A percentile compares a stretch with the other conserved stretches of the same genome.
phyloP scores from a whole-genome alignment of 2,888 invertebrate species.

The Phytoseiulus persimilis region DNA sequence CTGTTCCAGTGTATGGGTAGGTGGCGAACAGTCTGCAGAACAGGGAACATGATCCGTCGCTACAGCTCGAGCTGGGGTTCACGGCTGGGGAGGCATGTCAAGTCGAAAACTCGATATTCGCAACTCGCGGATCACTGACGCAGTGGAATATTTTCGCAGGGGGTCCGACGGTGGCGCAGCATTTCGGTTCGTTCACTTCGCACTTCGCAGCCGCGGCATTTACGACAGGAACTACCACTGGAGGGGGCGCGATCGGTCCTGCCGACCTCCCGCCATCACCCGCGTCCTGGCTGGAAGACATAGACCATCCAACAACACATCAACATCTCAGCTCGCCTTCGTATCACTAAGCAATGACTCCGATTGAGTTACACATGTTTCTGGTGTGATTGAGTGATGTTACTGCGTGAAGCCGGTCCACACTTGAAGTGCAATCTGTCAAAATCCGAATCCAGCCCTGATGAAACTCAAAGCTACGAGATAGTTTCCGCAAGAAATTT shows the following conservation, averaged over 20 bases:
- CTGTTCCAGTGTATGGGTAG: too few species aligned
- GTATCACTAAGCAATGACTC: background rate
- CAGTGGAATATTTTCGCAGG: background rate
- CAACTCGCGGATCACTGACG: too few species aligned
- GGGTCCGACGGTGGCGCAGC: slow-evolving; percentile 12
- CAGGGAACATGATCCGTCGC: too few species aligned
- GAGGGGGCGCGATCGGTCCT: background rate
- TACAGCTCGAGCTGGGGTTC: too few species aligned
- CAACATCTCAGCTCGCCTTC: background rate
- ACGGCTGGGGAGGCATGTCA: too few species aligned
- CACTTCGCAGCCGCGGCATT: slow-evolving; percentile 25
- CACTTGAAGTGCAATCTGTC: background rate
- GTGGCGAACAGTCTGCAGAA: too few species aligned
- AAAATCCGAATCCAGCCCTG: background rate
- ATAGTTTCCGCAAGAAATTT: background rate
- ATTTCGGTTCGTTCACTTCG: slow-evolving; percentile 28
- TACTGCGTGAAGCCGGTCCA: background rate
- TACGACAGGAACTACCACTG: background rate
- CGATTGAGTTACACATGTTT: background rate
- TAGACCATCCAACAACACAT: slow-evolving; percentile 35
- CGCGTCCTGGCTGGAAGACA: slow-evolving; percentile 33
- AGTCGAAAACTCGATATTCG: too few species aligned
- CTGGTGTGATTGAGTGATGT: background rate
- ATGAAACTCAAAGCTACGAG: background rate
- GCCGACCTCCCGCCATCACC: slow-evolving; percentile 16